Evolutionary conservation across 2,888 invertebrate genomes (phyloP), one percentile per base, ranked within the genome.

Genomic region (Clistopyga incitator): DNA sequence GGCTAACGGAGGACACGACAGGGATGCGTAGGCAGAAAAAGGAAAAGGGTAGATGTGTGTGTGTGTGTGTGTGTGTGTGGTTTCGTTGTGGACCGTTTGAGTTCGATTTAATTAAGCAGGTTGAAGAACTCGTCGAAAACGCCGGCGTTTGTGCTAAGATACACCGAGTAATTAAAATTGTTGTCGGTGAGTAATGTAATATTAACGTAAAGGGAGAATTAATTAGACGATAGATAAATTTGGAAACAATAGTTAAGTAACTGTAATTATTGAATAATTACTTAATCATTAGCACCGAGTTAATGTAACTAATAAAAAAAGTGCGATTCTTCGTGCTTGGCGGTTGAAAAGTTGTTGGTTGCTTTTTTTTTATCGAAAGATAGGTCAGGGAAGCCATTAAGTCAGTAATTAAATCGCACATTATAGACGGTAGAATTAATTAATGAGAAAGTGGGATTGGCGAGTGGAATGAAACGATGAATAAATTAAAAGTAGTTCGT

Each of bases 1-100:
- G 13, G n/a, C 67, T 18, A 0, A n/a, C 64, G 75, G 61, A 85
- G 84, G 74, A 81, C 56, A 76, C 84, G 81, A 84, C 79, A 38
- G 79, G 78, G 88, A 87, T 87, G 91, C 89, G 91, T 90, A 90
- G 90, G 90, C 89, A 89, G 89, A 87, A 88, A 90, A 90, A 90
- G 89, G 90, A 86, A 89, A 91, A 89, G 82, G 88, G 87, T 85
- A 86, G 85, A 86, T 85, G 54, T 59, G 59, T 6, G 54, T 52
- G 52, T 71, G 45, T 72, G 3, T 54, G 15, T 50, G 3, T n/a
- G 2, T 68, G 23, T 42, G n/a, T n/a, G n/a, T 42, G 3, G 59
- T 72, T 45, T 20, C 23, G 50, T 10, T n/a, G n/a, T n/a, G n/a
- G n/a, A n/a, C n/a, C n/a, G n/a, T n/a, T n/a, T n/a, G n/a, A n/a